Base-by-base conservation (phyloP, 1,140 invertebrate species). In the Zeugodacus cucurbitae region DNA sequence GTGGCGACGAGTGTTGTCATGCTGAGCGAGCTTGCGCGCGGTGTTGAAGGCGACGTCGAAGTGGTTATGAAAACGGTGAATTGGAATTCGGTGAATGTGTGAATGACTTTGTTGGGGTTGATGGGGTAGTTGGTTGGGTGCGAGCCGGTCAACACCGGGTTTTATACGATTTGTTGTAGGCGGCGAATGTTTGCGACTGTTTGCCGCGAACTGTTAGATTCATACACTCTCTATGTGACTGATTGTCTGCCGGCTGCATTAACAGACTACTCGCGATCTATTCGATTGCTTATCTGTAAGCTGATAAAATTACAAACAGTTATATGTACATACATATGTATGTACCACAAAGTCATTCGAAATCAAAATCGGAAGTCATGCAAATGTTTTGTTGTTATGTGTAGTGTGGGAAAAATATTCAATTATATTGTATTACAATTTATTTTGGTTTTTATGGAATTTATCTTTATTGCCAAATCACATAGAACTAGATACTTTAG, bases 21-120 rank as follows among this genome's bases (percentile, higher is more conserved):
- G 70, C n/a, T 20, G 26, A 29, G 26, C 32, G 48, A 20, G 32
- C 32, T 70, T 41, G 70, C 7, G 17, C 22, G 37, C 17, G 34
- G 14, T 14, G 3, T 6, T 41, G 1, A 8, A 29, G 22, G 37
- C 26, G 74, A n/a, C 10, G 14, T n/a, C 32, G 11, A 14, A 7
- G 70, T 34, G 44, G 11, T 26, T 82, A n/a, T 74, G 70, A 48
- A 48, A 82, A 26, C 74, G 48, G 41, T 82, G 74, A 82, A 82
- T 82, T 82, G 74, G 74, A 82, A 82, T 82, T 82, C 44, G 74
- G 74, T 82, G 26, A 54, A 82, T 82, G 74, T 82, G n/a, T 82
- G 74, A 54, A 82, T 82, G 74, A 41, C n/a, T 48, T 82, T 82
- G 74, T 82, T 22, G 41, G 74, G 41, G 41, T 78, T 78, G 26